phyloP scores from a whole-genome alignment of 2,797 vertebrate species.

The Sebastes cheni region DNA sequence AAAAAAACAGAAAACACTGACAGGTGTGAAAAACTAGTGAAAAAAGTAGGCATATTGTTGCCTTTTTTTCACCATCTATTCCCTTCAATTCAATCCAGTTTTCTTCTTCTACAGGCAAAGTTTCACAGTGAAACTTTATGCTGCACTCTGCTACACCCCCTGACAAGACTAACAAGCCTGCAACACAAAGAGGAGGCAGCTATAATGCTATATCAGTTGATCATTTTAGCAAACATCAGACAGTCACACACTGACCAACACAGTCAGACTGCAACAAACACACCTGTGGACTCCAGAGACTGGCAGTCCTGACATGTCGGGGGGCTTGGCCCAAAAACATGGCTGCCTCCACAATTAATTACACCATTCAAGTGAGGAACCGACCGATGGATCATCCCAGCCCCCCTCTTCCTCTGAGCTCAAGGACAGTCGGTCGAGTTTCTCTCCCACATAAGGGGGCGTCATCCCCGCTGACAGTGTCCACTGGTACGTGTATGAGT shows the following conservation, averaged over 20 bases:
- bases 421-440: constrained; percentile 62
- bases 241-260: constrained; percentile 5
- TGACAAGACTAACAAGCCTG: background rate
- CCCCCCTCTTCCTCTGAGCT: constrained; percentile 27
- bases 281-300: constrained; percentile 30
- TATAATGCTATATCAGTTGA: background rate
- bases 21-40: background rate
- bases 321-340: constrained; percentile 55
- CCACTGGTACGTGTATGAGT: constrained; percentile 1
- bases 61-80: background rate
- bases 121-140: background rate
- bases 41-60: background rate
- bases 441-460: constrained; percentile 59
- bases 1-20: background rate
- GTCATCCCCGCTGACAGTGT: constrained; percentile 40
- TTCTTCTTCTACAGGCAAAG: background rate
- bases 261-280: background rate
- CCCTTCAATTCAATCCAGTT: background rate
- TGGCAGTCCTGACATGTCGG: constrained; percentile 29
- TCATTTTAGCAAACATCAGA: constrained; percentile 1
- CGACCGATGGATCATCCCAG: constrained; percentile 52
- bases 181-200: background rate
- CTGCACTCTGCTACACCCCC: background rate
- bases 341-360: constrained; percentile 63
- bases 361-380: constrained; percentile 44